These are phyloP conservation scores for Podarcis cretensis DNA, from an alignment of 2,113 vertebrate species.

Conservation along the genomic window DNA sequence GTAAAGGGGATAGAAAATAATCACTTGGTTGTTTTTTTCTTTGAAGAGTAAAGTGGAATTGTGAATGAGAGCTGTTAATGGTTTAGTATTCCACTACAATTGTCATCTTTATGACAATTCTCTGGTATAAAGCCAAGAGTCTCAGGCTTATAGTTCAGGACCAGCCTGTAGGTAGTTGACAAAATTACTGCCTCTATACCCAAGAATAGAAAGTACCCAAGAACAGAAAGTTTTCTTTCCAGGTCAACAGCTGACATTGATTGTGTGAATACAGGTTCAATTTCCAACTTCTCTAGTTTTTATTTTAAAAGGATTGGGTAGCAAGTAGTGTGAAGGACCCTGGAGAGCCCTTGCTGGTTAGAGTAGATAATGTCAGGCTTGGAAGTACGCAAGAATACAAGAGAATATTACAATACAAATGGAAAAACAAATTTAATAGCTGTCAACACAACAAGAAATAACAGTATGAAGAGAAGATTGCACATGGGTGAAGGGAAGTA, in stretches of 20 bases:
- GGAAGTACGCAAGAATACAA: neutral
- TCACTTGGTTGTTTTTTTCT: neutral
- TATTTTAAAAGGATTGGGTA: neutral
- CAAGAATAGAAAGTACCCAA: neutral
- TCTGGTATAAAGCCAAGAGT: too few species aligned
- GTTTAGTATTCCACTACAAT: neutral
- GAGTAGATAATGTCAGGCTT: neutral
- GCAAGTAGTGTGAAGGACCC: neutral
- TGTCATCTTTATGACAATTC: neutral
- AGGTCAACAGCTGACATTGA: neutral
- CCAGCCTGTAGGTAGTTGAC: neutral
- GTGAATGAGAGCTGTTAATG: neutral
- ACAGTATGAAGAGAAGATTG: too few species aligned
- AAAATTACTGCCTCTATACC: neutral
- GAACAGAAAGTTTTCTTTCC: neutral
- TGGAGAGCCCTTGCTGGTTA: neutral
- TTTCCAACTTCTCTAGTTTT: neutral
- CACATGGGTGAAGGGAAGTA: too few species aligned
- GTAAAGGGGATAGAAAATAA: neutral
- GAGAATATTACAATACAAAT: too few species aligned
- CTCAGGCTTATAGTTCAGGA: neutral
- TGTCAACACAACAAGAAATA: too few species aligned
- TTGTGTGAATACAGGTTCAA: neutral
- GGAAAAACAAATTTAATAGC: too few species aligned
- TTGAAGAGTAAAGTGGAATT: neutral